Evolutionary conservation across 1,140 invertebrate genomes (phyloP), one percentile per base, ranked within the genome.

Genomic region (Zaprionus lachaisei): DNA sequence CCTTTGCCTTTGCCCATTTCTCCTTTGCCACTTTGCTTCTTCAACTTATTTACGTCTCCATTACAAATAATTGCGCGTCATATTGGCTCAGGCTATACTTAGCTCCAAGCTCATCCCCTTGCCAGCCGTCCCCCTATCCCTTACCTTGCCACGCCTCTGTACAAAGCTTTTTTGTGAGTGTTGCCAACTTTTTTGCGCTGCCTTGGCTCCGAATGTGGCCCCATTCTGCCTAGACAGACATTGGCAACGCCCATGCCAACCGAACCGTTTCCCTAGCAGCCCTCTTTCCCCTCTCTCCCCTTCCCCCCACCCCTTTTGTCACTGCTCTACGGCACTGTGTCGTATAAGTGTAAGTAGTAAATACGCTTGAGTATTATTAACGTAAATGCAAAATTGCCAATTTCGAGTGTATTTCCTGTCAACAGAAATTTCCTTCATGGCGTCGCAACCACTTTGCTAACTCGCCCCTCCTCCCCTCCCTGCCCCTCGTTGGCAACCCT

Each of bases 361-460:
- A 87, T 92, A 92, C 91, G 81, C 91, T 90, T 57, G 91, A 92
- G 91, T 92, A 92, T 92, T 92, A 92, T 92, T 92, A 92, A 92
- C 91, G 91, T 92, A 92, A 92, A 92, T 92, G 89, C 89, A 92
- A 92, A 92, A 92, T 92, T 92, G 91, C 91, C 91, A 92, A 92
- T 92, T 92, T 92, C 90, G 86, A 91, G 91, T 92, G 90, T 92
- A 92, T 92, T 92, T 92, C 91, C 91, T 91, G 91, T 92, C 91
- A 92, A 92, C 91, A 92, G 83, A 89, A 92, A 91, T 92, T 80
- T 89, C 69, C 79, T 75, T 77, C 77, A 64, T 71, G 22, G 37
- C 66, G 54, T 54, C 47, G 28, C 44, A 56, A 41, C 56, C 58
- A 60, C 61, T 68, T 70, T 75, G 34, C 60, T 24, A 37, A 63